These are phyloP conservation scores for Anadara kagoshimensis DNA, from an alignment of 1,140 invertebrate genomes.

Conservation along the genomic window DNA sequence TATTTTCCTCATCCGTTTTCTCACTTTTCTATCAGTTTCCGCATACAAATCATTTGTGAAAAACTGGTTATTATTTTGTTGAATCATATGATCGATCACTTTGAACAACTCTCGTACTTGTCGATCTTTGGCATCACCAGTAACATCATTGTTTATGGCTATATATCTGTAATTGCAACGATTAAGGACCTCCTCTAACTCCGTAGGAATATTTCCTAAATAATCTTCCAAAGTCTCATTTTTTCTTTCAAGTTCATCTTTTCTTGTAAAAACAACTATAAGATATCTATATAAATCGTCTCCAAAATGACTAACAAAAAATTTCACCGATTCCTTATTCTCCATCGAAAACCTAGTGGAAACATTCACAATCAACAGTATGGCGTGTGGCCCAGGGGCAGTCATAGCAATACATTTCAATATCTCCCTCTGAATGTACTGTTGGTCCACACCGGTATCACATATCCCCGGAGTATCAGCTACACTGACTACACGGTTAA, in stretches of 20 bases:
- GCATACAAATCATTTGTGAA: not conserved
- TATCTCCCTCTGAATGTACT: not conserved
- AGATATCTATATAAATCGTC: conserved; percentile 5
- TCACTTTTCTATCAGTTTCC: no score
- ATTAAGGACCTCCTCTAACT: not conserved
- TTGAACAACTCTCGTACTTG: conserved; percentile 1
- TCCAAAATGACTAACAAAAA: not conserved
- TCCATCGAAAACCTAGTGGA: conserved; percentile 10
- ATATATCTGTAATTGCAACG: not conserved
- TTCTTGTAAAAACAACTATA: conserved; percentile 13
- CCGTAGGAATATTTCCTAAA: not conserved
- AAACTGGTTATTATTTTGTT: not conserved
- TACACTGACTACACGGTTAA: not conserved
- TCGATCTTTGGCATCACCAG: not conserved
- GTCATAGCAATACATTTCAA: conserved; percentile 1
- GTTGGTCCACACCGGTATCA: not conserved
- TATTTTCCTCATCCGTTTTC: no score
- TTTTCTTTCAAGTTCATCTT: conserved; percentile 11
- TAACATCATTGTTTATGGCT: conserved; percentile 6
- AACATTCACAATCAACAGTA: conserved; percentile 8
- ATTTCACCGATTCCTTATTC: not conserved
- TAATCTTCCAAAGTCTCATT: not conserved
- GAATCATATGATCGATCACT: not conserved
- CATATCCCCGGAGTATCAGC: conserved; percentile 7
- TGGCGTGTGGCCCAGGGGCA: conserved; percentile 13